These are phyloP conservation scores for Pholis gunnellus DNA, from an alignment of 2,113 vertebrate species.

Conservation along the genomic window DNA sequence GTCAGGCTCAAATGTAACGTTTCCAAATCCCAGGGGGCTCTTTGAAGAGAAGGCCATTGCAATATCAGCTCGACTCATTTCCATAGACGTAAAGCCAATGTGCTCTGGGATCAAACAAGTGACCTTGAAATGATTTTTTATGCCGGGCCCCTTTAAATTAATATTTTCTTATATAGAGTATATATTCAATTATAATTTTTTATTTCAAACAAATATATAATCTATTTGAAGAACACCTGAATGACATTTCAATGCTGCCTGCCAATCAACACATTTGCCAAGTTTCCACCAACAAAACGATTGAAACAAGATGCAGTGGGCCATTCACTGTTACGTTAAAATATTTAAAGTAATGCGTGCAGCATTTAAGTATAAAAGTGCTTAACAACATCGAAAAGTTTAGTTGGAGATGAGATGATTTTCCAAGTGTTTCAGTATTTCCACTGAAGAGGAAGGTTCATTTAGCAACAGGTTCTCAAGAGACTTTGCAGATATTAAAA, in stretches of 20 bases:
- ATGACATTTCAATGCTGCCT: conserved; percentile 3
- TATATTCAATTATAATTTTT: neutral
- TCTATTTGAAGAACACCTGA: neutral
- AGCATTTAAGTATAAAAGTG: neutral
- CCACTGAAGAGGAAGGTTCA: neutral
- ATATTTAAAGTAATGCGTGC: neutral
- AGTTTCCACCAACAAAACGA: neutral
- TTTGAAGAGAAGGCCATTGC: conserved; percentile 24
- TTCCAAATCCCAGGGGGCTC: neutral
- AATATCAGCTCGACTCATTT: conserved; percentile 24
- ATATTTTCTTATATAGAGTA: neutral
- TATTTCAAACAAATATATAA: conserved; percentile 6
- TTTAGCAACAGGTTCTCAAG: neutral
- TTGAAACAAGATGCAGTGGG: neutral
- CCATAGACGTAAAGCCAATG: conserved; percentile 2
- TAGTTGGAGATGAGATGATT: neutral
- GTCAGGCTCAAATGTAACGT: neutral
- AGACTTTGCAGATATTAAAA: neutral
- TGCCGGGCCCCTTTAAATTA: neutral
- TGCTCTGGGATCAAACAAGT: neutral
- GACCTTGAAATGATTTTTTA: neutral
- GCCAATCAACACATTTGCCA: neutral
- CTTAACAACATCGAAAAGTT: neutral
- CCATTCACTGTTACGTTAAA: neutral
- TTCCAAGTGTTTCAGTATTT: neutral